Percentiles rank a stretch among this genome's conserved stretches.
Conservation (phyloP, 2,888 invertebrate genomes). For the Chironomus riparius region DNA sequence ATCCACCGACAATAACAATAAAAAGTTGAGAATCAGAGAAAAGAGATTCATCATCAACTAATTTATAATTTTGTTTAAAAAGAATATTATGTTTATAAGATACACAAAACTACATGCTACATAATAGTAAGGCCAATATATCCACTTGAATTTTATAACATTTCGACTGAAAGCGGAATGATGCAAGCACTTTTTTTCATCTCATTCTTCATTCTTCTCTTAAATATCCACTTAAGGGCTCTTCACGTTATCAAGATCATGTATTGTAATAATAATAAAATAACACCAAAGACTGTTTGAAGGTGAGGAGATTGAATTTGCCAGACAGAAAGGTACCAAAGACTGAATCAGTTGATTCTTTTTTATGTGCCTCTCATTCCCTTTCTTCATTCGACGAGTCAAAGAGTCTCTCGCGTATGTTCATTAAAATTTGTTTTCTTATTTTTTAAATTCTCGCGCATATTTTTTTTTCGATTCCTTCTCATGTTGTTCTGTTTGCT, state of each 20-base stretch:
- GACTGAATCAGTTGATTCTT: conserved; percentile 8
- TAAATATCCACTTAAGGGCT: conserved; percentile 26
- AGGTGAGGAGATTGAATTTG: not conserved
- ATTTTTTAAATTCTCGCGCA: not conserved
- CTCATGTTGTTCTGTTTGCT: too few species aligned
- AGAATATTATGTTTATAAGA: not conserved
- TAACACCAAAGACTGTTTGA: not conserved
- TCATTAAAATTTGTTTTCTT: not conserved
- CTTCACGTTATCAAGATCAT: conserved; percentile 24
- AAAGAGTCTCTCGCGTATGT: not conserved
- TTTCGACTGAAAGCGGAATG: conserved; percentile 23
- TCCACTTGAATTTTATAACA: not conserved
- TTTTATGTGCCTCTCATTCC: not conserved
- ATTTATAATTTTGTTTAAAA: conserved; percentile 17
- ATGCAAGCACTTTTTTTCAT: conserved; percentile 3
- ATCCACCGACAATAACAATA: too few species aligned
- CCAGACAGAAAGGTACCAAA: conserved; percentile 20
- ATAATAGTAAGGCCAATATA: not conserved
- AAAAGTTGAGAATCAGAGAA: too few species aligned
- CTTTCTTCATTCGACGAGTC: not conserved
- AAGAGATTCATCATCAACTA: conserved; percentile 9
- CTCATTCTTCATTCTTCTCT: not conserved
- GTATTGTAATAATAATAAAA: not conserved
- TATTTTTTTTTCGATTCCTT: not conserved
- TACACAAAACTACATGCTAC: too few species aligned